Conservation (phyloP, 2,113 vertebrate genomes). For the Charadrius vociferus region DNA sequence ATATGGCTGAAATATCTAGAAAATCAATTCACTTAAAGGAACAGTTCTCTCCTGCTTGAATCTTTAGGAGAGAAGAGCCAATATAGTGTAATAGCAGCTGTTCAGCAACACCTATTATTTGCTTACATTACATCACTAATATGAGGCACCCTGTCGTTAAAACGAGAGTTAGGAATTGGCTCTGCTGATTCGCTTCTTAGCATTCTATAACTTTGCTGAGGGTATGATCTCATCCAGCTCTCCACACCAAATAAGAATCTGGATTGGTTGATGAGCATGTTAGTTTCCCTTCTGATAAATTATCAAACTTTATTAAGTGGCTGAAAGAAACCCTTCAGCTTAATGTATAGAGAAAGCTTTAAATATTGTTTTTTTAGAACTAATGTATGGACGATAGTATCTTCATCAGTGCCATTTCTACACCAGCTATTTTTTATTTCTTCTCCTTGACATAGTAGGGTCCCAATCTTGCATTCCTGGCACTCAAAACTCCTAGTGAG, state of each 20-base stretch:
- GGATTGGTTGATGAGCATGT: not conserved
- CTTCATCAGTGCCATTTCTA: not conserved
- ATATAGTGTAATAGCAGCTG: not conserved
- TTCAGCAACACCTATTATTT: conserved; percentile 9
- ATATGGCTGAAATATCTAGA: not conserved
- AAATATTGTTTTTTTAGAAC: not conserved
- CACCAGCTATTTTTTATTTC: not conserved
- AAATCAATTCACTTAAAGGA: not conserved
- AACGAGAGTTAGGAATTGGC: not conserved
- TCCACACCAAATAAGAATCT: not conserved
- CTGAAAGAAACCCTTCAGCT: not conserved
- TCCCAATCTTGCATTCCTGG: not conserved
- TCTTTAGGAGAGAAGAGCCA: not conserved
- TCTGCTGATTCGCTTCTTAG: not conserved
- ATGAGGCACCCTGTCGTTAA: not conserved
- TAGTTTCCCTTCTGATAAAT: not conserved
- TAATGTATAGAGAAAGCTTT: not conserved
- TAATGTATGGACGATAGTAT: not conserved
- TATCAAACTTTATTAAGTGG: not conserved
- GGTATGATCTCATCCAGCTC: conserved; percentile 40
- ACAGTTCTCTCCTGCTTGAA: not conserved
- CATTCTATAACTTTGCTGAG: conserved; percentile 24
- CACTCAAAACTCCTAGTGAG: not conserved
- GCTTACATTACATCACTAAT: not conserved
- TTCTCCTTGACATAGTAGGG: not conserved